phyloP scores from a whole-genome alignment of 2,797 vertebrate genomes.

The Sebastes aleutianus region DNA sequence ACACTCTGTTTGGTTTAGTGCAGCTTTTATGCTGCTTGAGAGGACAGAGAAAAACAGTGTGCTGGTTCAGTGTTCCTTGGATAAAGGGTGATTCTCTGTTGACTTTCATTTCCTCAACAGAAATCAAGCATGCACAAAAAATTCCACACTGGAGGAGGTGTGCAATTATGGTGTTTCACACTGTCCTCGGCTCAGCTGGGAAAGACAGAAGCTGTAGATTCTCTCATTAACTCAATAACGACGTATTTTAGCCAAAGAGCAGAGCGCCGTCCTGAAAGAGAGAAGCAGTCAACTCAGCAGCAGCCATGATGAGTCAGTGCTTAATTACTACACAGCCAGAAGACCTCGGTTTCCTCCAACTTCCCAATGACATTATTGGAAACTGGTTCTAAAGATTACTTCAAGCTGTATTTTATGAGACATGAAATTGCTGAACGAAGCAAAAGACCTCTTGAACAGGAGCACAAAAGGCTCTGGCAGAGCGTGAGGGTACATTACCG shows the following conservation, averaged over 20 bases:
- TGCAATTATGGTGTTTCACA: conserved; percentile 41
- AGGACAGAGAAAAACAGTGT: conserved; percentile 11
- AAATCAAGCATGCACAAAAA: conserved; percentile 23
- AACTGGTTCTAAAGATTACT: conserved; percentile 59
- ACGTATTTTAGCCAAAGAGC: conserved; percentile 26
- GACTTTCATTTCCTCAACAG: conserved; percentile 26
- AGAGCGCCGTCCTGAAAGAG: conserved; percentile 9
- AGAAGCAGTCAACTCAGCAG: conserved; percentile 53
- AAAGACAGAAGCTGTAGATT: conserved; percentile 20
- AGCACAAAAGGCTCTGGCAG: conserved; percentile 50
- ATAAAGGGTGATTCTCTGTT: conserved; percentile 23
- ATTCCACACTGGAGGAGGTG: conserved; percentile 1
- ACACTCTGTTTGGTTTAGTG: conserved; percentile 21
- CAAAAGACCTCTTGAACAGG: conserved; percentile 31
- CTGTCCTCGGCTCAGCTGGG: conserved; percentile 19
- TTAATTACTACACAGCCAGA: conserved; percentile 59
- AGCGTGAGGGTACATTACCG: conserved; percentile 55
- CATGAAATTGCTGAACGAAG: conserved; percentile 70
- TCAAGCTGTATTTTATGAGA: conserved; percentile 63
- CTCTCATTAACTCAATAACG: conserved; percentile 27
- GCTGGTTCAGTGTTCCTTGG: background rate
- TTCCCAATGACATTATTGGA: conserved; percentile 61
- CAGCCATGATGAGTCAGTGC: conserved; percentile 48
- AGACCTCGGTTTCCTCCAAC: conserved; percentile 41
- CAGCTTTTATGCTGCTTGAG: conserved; percentile 7